Base-by-base conservation (phyloP, 2,797 vertebrate genomes). In the Acridotheres tristis region DNA sequence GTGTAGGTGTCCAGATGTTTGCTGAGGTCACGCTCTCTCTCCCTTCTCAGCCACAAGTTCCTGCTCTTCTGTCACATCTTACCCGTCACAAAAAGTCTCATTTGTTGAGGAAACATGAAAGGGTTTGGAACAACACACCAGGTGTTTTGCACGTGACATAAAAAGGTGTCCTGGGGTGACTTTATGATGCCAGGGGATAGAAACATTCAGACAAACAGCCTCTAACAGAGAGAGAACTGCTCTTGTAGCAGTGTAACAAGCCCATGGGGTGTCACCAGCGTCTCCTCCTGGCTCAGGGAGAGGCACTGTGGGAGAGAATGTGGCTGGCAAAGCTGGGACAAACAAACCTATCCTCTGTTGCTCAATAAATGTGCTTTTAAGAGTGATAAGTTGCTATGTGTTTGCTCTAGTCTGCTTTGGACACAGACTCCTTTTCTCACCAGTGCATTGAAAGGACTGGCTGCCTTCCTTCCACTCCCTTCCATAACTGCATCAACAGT, bases 371-470 rank as follows among this genome's bases (percentile, higher is more conserved):
- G 16, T 18, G 38, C 8, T 20, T 25, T 5, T 26, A 68, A 78
- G 53, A 15, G 29, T 1, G 17, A 7, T 43, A 66, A 61, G 11
- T 19, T 57, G 22, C 13, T 42, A 14, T 13, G 59, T 20, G 47
- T 80, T 34, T 66, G 3, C 25, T 57, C 26, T 29, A 6, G 9
- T 30, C 19, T 73, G 45, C 57, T 62, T 36, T 16, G 27, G 38
- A 63, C 85, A 91, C 5, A 29, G 32, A 50, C 9, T 45, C 13
- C 20, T 69, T 48, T 89, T 62, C 74, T 76, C 38, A 69, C 3
- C 36, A n/a, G 40, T 10, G 50, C 8, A 13, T 0, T 50, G 27
- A 0, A 0, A 51, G 36, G 29, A 47, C 27, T 30, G 48, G 18
- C 47, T 75, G 34, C 36, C 11, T 74, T 43, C 43, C 43, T 57